Evolutionary conservation across 2,797 vertebrate species (phyloP).

Genomic region (Heterohyrax brucei): DNA sequence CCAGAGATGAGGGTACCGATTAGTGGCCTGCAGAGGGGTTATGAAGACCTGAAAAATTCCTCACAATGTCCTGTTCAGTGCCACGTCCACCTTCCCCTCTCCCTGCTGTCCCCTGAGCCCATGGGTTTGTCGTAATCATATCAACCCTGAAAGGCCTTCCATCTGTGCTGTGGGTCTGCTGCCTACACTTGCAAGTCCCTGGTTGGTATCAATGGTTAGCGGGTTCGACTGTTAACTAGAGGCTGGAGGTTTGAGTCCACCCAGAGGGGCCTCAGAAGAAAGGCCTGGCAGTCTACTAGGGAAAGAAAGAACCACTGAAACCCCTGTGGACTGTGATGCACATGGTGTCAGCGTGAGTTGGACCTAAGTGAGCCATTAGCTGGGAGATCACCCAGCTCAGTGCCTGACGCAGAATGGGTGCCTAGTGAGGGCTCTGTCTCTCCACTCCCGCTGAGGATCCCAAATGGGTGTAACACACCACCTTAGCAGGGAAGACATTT

Average conservation of each 20-base stretch:
- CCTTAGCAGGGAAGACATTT: not conserved
- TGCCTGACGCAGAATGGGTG: not conserved
- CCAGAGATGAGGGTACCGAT: not conserved
- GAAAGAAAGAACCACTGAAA: not conserved
- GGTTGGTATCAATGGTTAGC: not conserved
- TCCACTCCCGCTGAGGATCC: not conserved
- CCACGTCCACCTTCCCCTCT: not conserved
- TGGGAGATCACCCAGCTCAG: not conserved
- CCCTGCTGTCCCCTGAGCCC: not conserved
- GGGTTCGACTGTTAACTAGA: not conserved
- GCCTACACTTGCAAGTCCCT: not conserved
- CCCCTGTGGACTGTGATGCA: not conserved
- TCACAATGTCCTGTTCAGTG: not conserved
- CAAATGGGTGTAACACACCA: too few species aligned
- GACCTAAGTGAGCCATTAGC: not conserved
- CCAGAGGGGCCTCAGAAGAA: not conserved
- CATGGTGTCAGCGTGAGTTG: not conserved
- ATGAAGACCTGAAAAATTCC: not conserved
- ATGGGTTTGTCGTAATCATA: not conserved
- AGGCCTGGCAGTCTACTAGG: not conserved
- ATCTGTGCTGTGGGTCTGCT: not conserved
- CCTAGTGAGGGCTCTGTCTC: not conserved
- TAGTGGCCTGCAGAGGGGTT: not conserved
- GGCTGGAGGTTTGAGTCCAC: not conserved
- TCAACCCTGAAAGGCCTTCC: not conserved